Percentiles rank a stretch among this genome's conserved stretches.
Conservation (phyloP, 2,797 vertebrate genomes). For the Sciurus vulgaris region DNA sequence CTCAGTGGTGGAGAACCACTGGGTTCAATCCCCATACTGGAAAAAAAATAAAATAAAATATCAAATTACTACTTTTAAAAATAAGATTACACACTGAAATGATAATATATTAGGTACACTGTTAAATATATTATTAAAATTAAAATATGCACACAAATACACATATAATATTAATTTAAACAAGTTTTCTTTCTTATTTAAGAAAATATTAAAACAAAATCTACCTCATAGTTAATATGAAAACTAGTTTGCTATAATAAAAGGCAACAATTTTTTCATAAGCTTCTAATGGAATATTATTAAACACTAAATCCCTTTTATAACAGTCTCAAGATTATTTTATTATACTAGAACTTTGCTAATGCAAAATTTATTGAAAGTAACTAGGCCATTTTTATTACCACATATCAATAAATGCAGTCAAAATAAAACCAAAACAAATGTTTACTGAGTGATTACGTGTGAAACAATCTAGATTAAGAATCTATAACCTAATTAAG, state of each 20-base stretch:
- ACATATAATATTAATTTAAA: not conserved
- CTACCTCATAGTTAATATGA: conserved; percentile 46
- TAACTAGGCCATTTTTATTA: conserved; percentile 42
- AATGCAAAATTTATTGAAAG: conserved; percentile 45
- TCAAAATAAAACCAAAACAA: conserved; percentile 47
- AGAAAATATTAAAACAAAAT: conserved; percentile 39
- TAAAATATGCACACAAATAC: not conserved
- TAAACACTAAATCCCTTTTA: conserved; percentile 69
- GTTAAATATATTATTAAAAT: not conserved
- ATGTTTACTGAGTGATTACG: not conserved
- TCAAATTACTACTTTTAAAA: too few species aligned
- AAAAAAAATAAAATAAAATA: too few species aligned
- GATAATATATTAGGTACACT: not conserved
- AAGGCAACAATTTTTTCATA: not conserved
- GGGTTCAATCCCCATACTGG: too few species aligned
- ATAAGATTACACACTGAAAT: too few species aligned
- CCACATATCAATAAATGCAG: not conserved
- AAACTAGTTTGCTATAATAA: conserved; percentile 36
- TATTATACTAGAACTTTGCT: conserved; percentile 20
- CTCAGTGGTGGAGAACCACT: too few species aligned
- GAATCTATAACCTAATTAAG: conserved; percentile 18
- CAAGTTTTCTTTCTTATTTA: conserved; percentile 81
- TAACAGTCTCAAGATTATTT: conserved; percentile 29
- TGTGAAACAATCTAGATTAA: conserved; percentile 16
- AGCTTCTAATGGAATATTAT: conserved; percentile 50